Percentiles rank a stretch among this genome's conserved stretches.
Evolutionary conservation across 2,888 invertebrate genomes (phyloP).

Genomic region (Eurytoma californica): DNA sequence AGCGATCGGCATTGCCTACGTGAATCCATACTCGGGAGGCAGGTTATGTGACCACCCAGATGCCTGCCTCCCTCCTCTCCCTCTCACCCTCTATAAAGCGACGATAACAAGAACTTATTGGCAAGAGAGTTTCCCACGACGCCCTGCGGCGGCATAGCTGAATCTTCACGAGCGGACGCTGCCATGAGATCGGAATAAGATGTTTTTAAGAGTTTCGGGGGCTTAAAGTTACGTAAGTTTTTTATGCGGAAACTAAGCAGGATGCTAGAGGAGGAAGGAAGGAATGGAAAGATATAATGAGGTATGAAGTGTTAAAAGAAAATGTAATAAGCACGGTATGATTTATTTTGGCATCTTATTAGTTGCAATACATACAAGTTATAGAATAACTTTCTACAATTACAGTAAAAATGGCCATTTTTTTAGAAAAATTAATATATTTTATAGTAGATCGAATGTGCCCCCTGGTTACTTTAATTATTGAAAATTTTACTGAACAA

Average conservation of each 20-base stretch:
- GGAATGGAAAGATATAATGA: not conserved
- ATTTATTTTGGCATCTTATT: too few relatives aligned
- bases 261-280: not conserved
- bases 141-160: conserved; percentile 27
- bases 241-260: not conserved
- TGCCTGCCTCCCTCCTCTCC: not conserved
- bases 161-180: too few relatives aligned
- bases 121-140: conserved; percentile 54
- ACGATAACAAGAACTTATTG: conserved; percentile 62
- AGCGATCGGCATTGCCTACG: conserved; percentile 58
- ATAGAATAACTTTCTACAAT: too few relatives aligned
- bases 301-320: too few relatives aligned
- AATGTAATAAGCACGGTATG: too few relatives aligned
- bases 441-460: too few relatives aligned
- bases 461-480: too few relatives aligned
- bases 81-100: conserved; percentile 56
- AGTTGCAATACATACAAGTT: too few relatives aligned
- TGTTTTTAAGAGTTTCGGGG: conserved; percentile 40
- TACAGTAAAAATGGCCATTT: too few relatives aligned
- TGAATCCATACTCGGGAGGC: not conserved
- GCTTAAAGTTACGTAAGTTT: conserved; percentile 30
- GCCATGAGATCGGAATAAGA: conserved; percentile 13
- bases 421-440: too few relatives aligned
- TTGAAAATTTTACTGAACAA: too few relatives aligned
- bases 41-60: too few relatives aligned